A percentile compares a stretch with the other conserved stretches of the same genome.
These are phyloP conservation scores for Zingel zingel DNA, from an alignment of 2,113 vertebrate species.

Conservation along the genomic window DNA sequence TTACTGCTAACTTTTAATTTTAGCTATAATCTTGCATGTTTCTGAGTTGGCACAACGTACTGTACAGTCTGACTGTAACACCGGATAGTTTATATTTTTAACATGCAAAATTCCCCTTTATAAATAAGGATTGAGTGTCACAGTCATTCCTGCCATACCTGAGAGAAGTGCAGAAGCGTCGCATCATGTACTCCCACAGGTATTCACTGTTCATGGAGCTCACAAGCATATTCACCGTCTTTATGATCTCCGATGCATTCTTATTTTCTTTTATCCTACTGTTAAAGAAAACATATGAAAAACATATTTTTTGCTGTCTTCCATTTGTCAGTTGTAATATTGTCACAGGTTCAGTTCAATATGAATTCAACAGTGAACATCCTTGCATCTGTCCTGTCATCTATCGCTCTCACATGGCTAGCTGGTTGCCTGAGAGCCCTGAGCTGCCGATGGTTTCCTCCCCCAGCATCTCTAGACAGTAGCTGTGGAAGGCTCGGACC, in stretches of 20 bases:
- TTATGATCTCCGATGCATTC: constrained; percentile 94
- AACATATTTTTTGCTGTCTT: neutral
- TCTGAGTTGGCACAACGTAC: too few relatives aligned
- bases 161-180: constrained; percentile 89
- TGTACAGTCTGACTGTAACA: neutral
- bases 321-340: neutral
- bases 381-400: neutral
- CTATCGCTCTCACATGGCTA: constrained; percentile 80
- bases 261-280: constrained; percentile 96
- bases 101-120: neutral
- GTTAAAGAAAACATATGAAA: constrained; percentile 33
- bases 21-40: neutral
- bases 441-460: constrained; percentile 86
- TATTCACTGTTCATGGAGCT: constrained; percentile 93
- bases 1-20: neutral
- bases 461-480: constrained; percentile 91
- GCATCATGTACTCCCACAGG: constrained; percentile 96
- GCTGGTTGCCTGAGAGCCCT: constrained; percentile 87
- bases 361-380: neutral
- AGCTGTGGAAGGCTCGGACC: constrained; percentile 92
- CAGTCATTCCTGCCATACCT: constrained; percentile 78
- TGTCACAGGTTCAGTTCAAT: neutral
- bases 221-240: constrained; percentile 94
- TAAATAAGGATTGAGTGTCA: neutral
- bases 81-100: neutral